Conservation (phyloP, 2,113 vertebrate genomes). For the Alosa alosa region DNA sequence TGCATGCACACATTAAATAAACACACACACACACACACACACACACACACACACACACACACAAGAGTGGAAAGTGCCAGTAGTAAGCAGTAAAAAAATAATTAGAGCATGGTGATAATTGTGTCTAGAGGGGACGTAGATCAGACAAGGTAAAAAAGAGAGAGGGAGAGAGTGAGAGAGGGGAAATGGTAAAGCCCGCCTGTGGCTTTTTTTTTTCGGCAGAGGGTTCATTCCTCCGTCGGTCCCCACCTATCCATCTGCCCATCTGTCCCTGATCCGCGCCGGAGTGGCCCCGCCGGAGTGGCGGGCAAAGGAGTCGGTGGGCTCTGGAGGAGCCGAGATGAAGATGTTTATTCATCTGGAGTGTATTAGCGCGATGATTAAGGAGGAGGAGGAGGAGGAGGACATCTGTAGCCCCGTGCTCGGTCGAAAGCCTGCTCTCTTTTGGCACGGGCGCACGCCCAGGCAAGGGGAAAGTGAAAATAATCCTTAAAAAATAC, state of each 20-base stretch:
- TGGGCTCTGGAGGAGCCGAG: conserved; percentile 81
- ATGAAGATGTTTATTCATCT: conserved; percentile 96
- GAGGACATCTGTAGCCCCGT: conserved; percentile 82
- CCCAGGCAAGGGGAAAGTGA: conserved; percentile 68
- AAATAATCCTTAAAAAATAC: conserved; percentile 49
- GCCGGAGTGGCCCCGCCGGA: conserved; percentile 61
- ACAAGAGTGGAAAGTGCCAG: conserved; percentile 47
- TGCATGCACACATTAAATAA: conserved; percentile 47
- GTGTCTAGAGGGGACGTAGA: conserved; percentile 66
- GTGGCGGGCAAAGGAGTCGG: conserved; percentile 71
- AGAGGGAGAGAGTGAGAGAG: neutral
- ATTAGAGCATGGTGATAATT: conserved; percentile 71
- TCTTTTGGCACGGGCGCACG: conserved; percentile 60
- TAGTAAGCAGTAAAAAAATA: conserved; percentile 61
- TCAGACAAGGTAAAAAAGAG: conserved; percentile 64
- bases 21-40: conserved; percentile 22
- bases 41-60: neutral
- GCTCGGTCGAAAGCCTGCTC: conserved; percentile 71
- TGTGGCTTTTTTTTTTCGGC: conserved; percentile 66
- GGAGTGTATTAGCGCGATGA: conserved; percentile 94
- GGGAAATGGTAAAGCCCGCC: conserved; percentile 27
- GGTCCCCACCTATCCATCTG: conserved; percentile 74
- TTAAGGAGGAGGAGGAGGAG: conserved; percentile 82
- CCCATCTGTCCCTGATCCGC: conserved; percentile 59
- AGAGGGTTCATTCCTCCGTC: conserved; percentile 64